A percentile compares a stretch with the other conserved stretches of the same genome.
Evolutionary conservation across 2,113 vertebrate genomes (phyloP).

Genomic region (Pelusios castaneus): DNA sequence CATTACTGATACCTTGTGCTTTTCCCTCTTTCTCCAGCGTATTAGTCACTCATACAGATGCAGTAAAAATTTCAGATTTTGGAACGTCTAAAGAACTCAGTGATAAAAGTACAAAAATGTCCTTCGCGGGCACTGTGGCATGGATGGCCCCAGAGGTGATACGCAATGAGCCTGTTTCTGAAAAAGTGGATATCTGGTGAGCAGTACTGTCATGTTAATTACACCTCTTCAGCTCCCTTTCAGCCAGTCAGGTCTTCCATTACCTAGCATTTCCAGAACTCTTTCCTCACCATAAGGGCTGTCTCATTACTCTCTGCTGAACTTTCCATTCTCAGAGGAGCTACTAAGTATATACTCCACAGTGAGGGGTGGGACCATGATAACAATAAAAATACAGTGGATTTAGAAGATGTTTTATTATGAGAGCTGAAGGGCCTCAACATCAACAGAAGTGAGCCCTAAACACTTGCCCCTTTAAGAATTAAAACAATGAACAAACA

Average conservation of each 20-base stretch:
- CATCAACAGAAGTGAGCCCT: neutral
- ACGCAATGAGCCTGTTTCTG: constrained; percentile 96
- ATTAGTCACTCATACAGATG: constrained; percentile 95
- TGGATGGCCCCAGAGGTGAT: constrained; percentile 99
- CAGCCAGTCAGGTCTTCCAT: neutral
- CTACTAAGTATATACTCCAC: neutral
- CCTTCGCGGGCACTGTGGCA: constrained; percentile 96
- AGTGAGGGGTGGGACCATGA: neutral
- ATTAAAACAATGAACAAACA: neutral
- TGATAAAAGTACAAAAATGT: constrained; percentile 99
- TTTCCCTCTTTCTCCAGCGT: constrained; percentile 79
- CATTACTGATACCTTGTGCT: neutral
- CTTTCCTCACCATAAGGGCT: neutral
- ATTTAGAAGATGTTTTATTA: neutral
- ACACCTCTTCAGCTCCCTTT: neutral
- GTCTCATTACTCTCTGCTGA: neutral
- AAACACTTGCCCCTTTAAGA: neutral
- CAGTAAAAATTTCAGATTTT: constrained; percentile 98
- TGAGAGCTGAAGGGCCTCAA: neutral
- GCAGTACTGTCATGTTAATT: constrained; percentile 2
- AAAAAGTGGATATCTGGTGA: constrained; percentile 99
- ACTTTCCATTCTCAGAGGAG: neutral
- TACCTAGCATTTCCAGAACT: accelerated
- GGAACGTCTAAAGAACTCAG: constrained; percentile 98
- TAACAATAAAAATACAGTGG: neutral